Evolutionary conservation across 2,888 invertebrate species (phyloP).

Genomic region (Sinotaia quadrata): DNA sequence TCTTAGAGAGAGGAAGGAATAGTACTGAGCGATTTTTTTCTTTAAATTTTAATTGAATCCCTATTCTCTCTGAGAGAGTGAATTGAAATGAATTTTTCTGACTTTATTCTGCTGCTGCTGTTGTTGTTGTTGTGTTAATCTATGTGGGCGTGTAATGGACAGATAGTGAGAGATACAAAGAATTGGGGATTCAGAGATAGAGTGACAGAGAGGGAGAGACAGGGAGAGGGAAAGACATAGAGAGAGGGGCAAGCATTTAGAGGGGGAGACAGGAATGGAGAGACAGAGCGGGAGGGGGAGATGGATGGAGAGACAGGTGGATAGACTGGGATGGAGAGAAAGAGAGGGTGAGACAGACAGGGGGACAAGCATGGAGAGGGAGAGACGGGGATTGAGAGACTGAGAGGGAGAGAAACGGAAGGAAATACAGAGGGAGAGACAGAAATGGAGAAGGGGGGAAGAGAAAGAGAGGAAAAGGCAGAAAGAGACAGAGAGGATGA

Average conservation of each 20-base stretch:
- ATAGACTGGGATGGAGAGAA: slow-evolving; percentile 2
- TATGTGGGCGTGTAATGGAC: too few relatives aligned
- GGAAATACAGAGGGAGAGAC: too few relatives aligned
- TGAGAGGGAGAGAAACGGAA: neutral
- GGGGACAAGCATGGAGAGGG: neutral
- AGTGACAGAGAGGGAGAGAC: slow-evolving; percentile 7
- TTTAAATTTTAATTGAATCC: too few relatives aligned
- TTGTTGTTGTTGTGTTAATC: too few relatives aligned
- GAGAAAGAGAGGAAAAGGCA: too few relatives aligned
- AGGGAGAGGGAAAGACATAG: neutral
- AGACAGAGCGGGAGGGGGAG: slow-evolving; percentile 11
- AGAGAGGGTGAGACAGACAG: slow-evolving; percentile 1
- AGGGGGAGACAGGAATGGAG: neutral
- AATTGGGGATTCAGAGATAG: slow-evolving; percentile 1
- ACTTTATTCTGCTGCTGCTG: too few relatives aligned
- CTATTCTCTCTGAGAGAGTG: too few relatives aligned
- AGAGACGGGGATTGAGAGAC: neutral
- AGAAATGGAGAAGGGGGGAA: too few relatives aligned
- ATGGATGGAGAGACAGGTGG: slow-evolving; percentile 11
- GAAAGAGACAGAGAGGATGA: neutral
- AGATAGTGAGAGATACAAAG: neutral
- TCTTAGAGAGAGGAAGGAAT: too few relatives aligned
- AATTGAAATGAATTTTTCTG: too few relatives aligned
- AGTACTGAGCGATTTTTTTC: too few relatives aligned
- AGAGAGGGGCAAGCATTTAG: neutral